Evolutionary conservation across 2,888 invertebrate species (phyloP), one percentile per base, ranked within the genome.

Genomic region (Troides helena): DNA sequence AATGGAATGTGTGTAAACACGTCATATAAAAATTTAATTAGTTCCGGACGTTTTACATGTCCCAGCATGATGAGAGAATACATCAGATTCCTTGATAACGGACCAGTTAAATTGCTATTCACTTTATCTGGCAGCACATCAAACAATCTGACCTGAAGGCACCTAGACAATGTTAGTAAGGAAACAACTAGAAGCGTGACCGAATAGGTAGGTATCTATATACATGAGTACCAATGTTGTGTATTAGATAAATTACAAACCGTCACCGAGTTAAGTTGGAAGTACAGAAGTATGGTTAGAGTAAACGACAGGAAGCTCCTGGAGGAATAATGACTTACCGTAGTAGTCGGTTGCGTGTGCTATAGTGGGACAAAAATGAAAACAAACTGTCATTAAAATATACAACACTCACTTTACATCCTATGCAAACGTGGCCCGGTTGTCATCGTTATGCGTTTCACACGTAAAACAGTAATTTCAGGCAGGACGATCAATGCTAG

Each of bases 341-440:
- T 98, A 98, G 94, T 98, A 98, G 95, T 98, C 98, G 95, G 98
- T 97, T 91, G 98, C 97, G 95, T 98, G 98, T 94, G 98, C 98
- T 97, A 89, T 82, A 90, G 86, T 80, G 78, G 87, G 87, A 89
- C 88, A 92, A 88, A 86, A 89, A 88, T 85, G 83, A 86, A 87
- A 88, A 87, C 81, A 85, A 82, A 81, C 81, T 80, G 84, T 90
- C 87, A 88, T 84, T 89, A 76, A 75, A 73, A 75, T 75, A 73
- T 76, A 75, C 74, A 73, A 69, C 63, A 46, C 12, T 73, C 69
- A 60, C 60, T 59, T 70, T 61, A 69, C 61, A 69, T 63, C 53
- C 57, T 68, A 50, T 60, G 65, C 69, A 69, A 73, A 46, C 14
- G 46, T 12, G 46, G 14, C 12, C 46, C 46, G 46, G 46, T 46